Evolutionary conservation across 2,888 invertebrate genomes (phyloP).

Genomic region (Syrista parreyssii): DNA sequence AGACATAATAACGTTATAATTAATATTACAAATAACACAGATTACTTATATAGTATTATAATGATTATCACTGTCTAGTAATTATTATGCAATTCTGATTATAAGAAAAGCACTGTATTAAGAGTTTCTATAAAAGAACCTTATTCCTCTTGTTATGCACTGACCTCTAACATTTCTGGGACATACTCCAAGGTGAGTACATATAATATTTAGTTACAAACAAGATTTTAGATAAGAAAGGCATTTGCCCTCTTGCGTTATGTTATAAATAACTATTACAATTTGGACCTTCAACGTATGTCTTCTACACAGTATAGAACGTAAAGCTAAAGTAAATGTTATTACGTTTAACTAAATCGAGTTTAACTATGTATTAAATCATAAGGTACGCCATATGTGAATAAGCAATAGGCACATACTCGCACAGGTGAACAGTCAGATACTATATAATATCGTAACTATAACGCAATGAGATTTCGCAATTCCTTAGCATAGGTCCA

Average conservation of each 20-base stretch:
- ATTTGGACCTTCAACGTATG: not conserved
- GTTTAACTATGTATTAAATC: not conserved
- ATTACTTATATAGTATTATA: not conserved
- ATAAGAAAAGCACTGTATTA: not conserved
- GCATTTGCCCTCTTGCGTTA: not conserved
- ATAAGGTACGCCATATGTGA: not conserved
- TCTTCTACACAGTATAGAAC: not conserved
- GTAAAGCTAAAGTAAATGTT: not conserved
- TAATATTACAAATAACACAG: not conserved
- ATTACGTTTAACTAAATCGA: not conserved
- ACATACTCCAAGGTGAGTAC: conserved; percentile 5
- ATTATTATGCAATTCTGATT: not conserved
- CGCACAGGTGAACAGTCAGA: not conserved
- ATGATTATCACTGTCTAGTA: not conserved
- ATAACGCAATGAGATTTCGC: conserved; percentile 7
- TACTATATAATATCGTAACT: not conserved
- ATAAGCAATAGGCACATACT: not conserved
- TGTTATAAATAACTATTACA: not conserved
- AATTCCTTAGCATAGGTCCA: conserved; percentile 20
- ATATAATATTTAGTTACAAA: not conserved
- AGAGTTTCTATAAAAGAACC: not conserved
- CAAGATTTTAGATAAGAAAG: conserved; percentile 14
- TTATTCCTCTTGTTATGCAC: conserved; percentile 6
- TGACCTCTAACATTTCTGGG: conserved; percentile 7
- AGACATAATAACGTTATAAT: not conserved